Evolutionary conservation across 2,888 invertebrate species (phyloP).

Genomic region (Schizaphis graminum): DNA sequence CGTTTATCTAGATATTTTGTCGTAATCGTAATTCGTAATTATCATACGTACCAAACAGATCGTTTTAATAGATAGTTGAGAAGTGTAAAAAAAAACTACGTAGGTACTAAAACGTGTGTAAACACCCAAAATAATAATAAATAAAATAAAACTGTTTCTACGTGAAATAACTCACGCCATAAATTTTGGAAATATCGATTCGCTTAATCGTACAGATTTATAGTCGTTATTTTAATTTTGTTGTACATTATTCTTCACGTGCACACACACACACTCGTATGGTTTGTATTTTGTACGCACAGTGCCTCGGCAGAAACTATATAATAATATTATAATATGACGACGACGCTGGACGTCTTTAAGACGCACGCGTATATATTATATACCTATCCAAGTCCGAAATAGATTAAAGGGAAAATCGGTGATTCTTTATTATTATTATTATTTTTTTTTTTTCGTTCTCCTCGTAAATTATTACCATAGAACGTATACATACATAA

Average conservation of each 20-base stretch:
- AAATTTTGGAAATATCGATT: slow-evolving; percentile 42
- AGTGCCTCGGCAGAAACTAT: neutral
- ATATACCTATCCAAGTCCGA: slow-evolving; percentile 28
- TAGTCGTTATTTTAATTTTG: slow-evolving; percentile 36
- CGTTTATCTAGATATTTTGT: neutral
- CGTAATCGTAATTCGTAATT: neutral
- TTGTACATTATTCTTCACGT: neutral
- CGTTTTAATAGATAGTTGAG: neutral
- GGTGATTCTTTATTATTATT: slow-evolving; percentile 44
- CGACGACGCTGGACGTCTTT: slow-evolving; percentile 31
- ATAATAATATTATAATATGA: neutral
- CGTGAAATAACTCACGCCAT: neutral
- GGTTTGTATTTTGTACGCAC: neutral
- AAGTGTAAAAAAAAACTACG: neutral
- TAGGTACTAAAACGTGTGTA: neutral
- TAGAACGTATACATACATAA: slow-evolving; percentile 22
- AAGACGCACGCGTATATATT: neutral
- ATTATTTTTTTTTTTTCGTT: slow-evolving; percentile 30
- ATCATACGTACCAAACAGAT: neutral
- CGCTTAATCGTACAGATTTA: slow-evolving; percentile 47
- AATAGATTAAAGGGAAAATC: slow-evolving; percentile 60
- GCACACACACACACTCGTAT: neutral
- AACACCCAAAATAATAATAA: neutral
- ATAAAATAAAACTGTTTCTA: neutral
- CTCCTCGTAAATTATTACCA: slow-evolving; percentile 59